phyloP scores from a whole-genome alignment of 2,797 vertebrate species.

The Mormyrus proboscirostris region DNA sequence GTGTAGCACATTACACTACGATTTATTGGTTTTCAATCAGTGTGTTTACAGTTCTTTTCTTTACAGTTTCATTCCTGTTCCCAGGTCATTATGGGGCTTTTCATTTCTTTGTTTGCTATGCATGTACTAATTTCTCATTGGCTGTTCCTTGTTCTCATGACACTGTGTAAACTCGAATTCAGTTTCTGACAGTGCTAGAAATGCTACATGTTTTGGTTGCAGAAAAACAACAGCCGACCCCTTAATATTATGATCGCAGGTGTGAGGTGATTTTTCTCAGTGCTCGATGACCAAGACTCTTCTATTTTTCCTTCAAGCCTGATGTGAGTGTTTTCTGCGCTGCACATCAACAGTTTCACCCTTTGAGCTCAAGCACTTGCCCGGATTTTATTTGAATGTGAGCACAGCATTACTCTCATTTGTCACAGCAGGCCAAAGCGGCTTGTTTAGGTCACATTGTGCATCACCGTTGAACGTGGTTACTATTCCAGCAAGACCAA shows the following conservation, averaged over 20 bases:
- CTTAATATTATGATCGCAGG: background rate
- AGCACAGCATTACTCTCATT: background rate
- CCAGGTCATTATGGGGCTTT: background rate
- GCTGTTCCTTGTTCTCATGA: background rate
- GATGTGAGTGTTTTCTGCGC: background rate
- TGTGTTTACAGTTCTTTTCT: background rate
- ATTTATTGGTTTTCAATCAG: background rate
- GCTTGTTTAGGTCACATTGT: background rate
- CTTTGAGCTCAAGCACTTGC: background rate
- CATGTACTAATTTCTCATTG: background rate
- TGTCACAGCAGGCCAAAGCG: constrained; percentile 1
- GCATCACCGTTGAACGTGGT: background rate
- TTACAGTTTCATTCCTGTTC: background rate
- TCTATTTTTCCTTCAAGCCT: background rate
- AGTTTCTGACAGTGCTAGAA: background rate
- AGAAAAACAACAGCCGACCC: background rate
- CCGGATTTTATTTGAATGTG: background rate
- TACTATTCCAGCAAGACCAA: background rate
- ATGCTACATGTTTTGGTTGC: background rate
- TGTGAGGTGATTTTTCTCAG: background rate
- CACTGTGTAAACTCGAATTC: background rate
- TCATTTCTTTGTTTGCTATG: background rate
- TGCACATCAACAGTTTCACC: background rate
- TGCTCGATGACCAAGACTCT: background rate
- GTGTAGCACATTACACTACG: background rate